Evolutionary conservation across 2,797 vertebrate species (phyloP).

Genomic region (Protonibea diacanthus): DNA sequence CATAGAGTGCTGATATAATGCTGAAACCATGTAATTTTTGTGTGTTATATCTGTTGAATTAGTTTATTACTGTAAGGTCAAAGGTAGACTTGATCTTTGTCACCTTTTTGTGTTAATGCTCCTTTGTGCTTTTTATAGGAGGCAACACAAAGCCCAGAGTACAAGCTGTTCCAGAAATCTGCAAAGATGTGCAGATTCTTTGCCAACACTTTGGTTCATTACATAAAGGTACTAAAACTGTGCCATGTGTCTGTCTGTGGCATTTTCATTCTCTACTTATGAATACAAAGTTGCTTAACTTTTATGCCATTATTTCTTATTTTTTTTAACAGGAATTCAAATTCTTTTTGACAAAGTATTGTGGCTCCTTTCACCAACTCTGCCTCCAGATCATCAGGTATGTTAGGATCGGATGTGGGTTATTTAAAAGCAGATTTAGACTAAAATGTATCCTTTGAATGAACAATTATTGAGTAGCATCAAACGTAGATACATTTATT

Average conservation of each 20-base stretch:
- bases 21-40: conserved; percentile 12
- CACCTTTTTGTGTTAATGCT: conserved; percentile 21
- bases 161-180: conserved; percentile 93
- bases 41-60: not conserved
- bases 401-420: conserved; percentile 6
- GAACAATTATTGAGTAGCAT: not conserved
- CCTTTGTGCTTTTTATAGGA: conserved; percentile 80
- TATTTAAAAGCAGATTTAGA: not conserved
- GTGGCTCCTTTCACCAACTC: conserved; percentile 86
- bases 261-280: not conserved
- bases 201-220: conserved; percentile 95
- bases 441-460: not conserved
- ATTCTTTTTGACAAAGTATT: conserved; percentile 87
- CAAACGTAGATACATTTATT: not conserved
- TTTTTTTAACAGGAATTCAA: conserved; percentile 89
- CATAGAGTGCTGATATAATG: not conserved
- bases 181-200: conserved; percentile 96
- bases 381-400: conserved; percentile 94
- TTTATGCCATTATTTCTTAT: not conserved
- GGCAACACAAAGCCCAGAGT: conserved; percentile 83
- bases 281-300: not conserved
- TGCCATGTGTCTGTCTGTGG: not conserved
- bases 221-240: conserved; percentile 89
- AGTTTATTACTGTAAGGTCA: conserved; percentile 3
- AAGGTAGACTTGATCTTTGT: not conserved